Base-by-base conservation (phyloP, 2,113 vertebrate species). In the Sialia sialis region DNA sequence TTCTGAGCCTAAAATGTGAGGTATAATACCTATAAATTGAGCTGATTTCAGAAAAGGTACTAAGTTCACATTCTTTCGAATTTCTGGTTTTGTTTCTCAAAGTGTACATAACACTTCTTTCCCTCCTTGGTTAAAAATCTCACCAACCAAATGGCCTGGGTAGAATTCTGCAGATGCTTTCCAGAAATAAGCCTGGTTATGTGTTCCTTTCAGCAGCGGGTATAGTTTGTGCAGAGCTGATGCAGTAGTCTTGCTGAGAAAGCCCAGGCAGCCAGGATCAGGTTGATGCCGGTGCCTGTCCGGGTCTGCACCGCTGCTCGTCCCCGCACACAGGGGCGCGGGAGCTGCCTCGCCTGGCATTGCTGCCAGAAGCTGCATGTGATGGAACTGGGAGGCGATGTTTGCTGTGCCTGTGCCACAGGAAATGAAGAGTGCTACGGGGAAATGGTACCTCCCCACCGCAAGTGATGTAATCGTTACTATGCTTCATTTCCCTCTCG, bases 71-170 rank as follows among this genome's bases (percentile, higher is more conserved):
- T 56, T 56, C 8, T 69, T 51, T 32, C 17, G 29, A 54, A 15
- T 67, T 67, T 26, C 30, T 30, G 9, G 10, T 30, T 43, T 27
- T 9, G 0, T 56, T 80, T 56, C 15, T 87, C 7, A 5, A 5
- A 11, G 9, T 4, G 10, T 23, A 9, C 2, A 0, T 34, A 39
- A 16, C 1, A 3, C 20, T 36, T 39, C 2, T 43, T 38, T 55
- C 26, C 4, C 8, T 41, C 10, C 4, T 54, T 43, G 44, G 2
- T 52, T 12, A 13, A 44, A 38, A 2, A 1, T 2, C 3, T 7
- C 34, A 39, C 21, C 22, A 41, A 1, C 16, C 39, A 52, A 73
- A 27, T 2, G 8, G 15, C 38, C 4, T 18, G 17, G 21, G 23
- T 5, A 16, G 55, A 34, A 15, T 26, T 55, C 9, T 81, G 49